phyloP scores from a whole-genome alignment of 2,113 vertebrate genomes.

The Paedocypris sp. region DNA sequence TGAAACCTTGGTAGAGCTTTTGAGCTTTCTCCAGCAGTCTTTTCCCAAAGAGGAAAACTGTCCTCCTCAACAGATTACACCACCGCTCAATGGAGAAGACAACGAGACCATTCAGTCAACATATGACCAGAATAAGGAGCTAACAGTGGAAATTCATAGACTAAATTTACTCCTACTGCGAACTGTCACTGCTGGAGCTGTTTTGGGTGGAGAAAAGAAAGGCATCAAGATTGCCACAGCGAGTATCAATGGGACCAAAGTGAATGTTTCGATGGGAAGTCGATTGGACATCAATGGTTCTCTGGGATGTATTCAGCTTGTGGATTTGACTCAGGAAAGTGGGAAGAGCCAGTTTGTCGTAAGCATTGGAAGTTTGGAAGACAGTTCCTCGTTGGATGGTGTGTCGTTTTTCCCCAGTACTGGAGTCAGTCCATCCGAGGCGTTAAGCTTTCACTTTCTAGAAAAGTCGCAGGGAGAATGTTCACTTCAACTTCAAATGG shows the following conservation, averaged over 20 bases:
- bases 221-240: constrained; percentile 94
- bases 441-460: constrained; percentile 74
- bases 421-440: constrained; percentile 61
- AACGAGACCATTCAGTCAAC: constrained; percentile 73
- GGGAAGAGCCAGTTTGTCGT: constrained; percentile 81
- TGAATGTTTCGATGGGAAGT: constrained; percentile 84
- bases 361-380: constrained; percentile 77
- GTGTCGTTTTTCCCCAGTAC: constrained; percentile 52
- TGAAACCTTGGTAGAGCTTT: constrained; percentile 92
- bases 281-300: constrained; percentile 79
- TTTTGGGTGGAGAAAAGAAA: constrained; percentile 72
- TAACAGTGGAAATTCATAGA: constrained; percentile 90
- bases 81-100: constrained; percentile 49
- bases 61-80: constrained; percentile 54
- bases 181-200: constrained; percentile 65
- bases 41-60: constrained; percentile 85
- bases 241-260: constrained; percentile 85
- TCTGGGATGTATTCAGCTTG: constrained; percentile 83
- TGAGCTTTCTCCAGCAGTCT: constrained; percentile 91
- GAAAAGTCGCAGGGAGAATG: constrained; percentile 84
- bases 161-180: constrained; percentile 85
- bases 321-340: constrained; percentile 83
- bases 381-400: constrained; percentile 42
- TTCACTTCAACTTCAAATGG: constrained; percentile 80
- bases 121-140: constrained; percentile 81